These are phyloP conservation scores for Cetoscarus ocellatus DNA, from an alignment of 2,797 vertebrate genomes.

Conservation along the genomic window DNA sequence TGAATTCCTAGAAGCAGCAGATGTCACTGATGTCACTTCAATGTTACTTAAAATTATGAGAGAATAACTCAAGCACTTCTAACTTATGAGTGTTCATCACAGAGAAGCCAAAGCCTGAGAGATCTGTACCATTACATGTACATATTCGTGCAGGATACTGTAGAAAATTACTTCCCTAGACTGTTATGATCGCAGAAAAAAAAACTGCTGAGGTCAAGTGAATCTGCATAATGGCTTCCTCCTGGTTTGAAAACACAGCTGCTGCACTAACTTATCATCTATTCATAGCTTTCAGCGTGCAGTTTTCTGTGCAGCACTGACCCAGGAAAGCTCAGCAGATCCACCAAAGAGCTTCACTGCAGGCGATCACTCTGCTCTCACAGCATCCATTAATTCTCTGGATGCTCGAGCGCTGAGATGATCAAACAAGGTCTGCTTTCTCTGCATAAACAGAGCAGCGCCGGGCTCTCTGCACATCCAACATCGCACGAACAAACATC, in stretches of 20 bases:
- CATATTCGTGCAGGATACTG: slow-evolving; percentile 1
- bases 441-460: slow-evolving; percentile 7
- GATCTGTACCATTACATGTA: background rate
- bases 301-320: background rate
- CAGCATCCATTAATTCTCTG: background rate
- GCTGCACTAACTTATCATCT: background rate
- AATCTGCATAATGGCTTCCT: slow-evolving; percentile 2
- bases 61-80: background rate
- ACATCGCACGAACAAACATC: background rate
- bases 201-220: background rate
- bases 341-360: background rate
- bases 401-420: slow-evolving; percentile 2
- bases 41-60: too few species aligned
- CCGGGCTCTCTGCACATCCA: slow-evolving; percentile 6
- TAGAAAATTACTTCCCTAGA: background rate
- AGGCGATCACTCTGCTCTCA: slow-evolving; percentile 11
- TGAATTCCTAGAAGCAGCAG: background rate
- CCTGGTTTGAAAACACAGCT: background rate
- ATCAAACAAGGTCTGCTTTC: background rate
- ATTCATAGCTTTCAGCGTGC: background rate
- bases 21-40: too few species aligned
- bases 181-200: background rate
- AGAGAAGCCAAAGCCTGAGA: background rate
- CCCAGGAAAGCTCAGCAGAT: background rate
- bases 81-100: background rate